These are phyloP conservation scores for Rafetus swinhoei DNA, from an alignment of 2,113 vertebrate species.

Conservation along the genomic window DNA sequence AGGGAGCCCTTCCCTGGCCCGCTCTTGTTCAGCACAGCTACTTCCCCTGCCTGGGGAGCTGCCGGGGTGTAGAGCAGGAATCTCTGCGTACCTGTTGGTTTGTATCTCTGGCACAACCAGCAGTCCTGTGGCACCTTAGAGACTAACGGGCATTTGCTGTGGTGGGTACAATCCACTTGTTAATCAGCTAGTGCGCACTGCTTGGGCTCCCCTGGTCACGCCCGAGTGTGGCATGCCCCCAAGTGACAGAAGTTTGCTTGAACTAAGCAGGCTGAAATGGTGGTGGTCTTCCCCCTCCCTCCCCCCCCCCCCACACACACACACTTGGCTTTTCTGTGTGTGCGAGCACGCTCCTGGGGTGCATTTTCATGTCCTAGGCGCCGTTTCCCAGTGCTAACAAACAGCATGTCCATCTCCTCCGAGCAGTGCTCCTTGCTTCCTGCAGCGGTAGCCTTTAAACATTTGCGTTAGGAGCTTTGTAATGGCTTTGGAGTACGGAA, in stretches of 20 bases:
- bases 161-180: no score
- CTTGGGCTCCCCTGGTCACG: background rate
- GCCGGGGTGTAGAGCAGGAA: no score
- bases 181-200: background rate
- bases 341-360: no score
- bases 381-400: background rate
- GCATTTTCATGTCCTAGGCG: background rate
- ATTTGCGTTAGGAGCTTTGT: conserved; percentile 51
- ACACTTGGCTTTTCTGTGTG: background rate
- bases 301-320: no score
- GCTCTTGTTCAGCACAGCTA: background rate
- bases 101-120: no score
- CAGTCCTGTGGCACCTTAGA: no score
- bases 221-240: no score
- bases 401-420: background rate
- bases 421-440: background rate
- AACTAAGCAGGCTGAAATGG: background rate
- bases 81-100: no score
- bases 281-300: background rate
- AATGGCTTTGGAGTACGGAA: conserved; percentile 59
- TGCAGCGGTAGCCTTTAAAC: conserved; percentile 58
- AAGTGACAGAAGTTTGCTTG: background rate
- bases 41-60: background rate
- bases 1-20: background rate
- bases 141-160: no score